Conservation (phyloP, 2,797 vertebrate genomes). For the Molossus molossus region DNA sequence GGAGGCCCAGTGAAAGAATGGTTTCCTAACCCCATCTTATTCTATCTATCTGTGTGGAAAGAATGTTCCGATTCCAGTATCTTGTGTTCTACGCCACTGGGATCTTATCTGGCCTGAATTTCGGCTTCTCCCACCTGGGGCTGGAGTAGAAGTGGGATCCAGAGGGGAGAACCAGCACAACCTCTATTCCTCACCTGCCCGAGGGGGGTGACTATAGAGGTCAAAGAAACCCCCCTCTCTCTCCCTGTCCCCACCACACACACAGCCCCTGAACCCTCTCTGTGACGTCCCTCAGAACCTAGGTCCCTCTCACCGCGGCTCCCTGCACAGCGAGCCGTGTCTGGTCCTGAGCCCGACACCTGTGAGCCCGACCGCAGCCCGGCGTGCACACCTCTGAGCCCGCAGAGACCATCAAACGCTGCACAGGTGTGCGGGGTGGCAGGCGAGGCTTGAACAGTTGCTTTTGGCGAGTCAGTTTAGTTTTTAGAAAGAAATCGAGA, state of each 20-base stretch:
- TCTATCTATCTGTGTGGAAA: not conserved
- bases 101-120: not conserved
- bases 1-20: not conserved
- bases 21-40: too few species aligned
- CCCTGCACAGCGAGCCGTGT: not conserved
- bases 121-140: not conserved
- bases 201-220: not conserved
- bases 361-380: not conserved
- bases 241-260: too few species aligned
- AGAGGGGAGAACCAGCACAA: too few species aligned
- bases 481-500: not conserved
- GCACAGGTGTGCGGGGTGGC: too few species aligned
- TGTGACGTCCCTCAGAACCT: not conserved
- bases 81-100: not conserved
- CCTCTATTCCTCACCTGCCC: not conserved
- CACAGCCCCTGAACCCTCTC: not conserved
- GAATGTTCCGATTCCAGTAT: too few species aligned
- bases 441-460: not conserved
- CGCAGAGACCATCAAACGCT: not conserved
- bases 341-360: rapidly evolving
- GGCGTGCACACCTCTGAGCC: not conserved
- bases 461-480: not conserved
- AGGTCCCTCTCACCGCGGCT: rapidly evolving
- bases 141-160: not conserved
- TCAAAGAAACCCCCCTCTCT: not conserved